Conservation (phyloP, 2,113 vertebrate genomes). For the Sceloporus tristichus region DNA sequence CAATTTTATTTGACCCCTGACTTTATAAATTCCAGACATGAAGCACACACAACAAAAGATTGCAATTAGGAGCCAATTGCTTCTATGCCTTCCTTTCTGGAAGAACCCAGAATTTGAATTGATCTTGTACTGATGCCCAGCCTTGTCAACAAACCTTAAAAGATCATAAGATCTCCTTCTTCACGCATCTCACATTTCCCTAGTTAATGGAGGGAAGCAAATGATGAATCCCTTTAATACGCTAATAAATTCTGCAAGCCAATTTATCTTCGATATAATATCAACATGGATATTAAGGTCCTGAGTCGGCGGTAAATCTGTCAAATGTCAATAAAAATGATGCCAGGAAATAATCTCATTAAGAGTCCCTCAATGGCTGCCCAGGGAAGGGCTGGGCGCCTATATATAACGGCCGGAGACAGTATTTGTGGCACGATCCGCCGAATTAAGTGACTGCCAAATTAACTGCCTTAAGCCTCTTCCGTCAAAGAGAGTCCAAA, state of each 20-base stretch:
- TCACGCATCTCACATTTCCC: background rate
- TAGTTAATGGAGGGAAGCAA: background rate
- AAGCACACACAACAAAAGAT: too few relatives aligned
- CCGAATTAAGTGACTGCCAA: background rate
- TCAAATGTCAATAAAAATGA: conserved; percentile 16
- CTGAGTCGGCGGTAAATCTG: conserved; percentile 47
- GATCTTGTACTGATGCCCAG: background rate
- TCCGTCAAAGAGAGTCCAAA: background rate
- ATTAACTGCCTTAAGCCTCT: accelerated
- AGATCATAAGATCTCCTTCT: background rate
- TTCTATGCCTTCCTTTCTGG: background rate
- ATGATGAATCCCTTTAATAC: background rate
- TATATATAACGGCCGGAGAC: background rate
- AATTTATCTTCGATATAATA: conserved; percentile 51
- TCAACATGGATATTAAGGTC: conserved; percentile 43
- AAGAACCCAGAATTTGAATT: background rate
- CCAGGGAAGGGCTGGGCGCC: background rate
- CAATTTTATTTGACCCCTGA: too few relatives aligned
- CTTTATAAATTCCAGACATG: too few relatives aligned
- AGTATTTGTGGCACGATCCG: background rate
- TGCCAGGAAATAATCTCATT: conserved; percentile 30
- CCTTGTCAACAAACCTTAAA: background rate
- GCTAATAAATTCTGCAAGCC: conserved; percentile 49
- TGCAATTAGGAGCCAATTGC: too few relatives aligned
- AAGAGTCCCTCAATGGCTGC: conserved; percentile 25